Evolutionary conservation across 1,140 invertebrate genomes (phyloP).

Genomic region (Bombus fervidus): DNA sequence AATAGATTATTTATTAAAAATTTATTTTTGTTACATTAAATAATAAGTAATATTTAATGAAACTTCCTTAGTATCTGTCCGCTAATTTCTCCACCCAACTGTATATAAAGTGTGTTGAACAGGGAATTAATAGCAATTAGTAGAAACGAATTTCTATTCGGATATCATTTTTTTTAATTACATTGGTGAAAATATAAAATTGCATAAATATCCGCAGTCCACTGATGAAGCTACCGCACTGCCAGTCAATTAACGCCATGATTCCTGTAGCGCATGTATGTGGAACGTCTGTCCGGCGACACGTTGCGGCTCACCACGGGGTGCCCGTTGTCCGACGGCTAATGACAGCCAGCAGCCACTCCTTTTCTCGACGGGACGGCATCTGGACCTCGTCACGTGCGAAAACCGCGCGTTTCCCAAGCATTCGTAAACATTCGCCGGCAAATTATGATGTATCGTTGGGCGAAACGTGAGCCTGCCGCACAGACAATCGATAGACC

Average conservation of each 20-base stretch:
- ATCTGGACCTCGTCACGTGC: constrained; percentile 60
- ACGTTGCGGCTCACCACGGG: constrained; percentile 69
- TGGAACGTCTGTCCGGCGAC: constrained; percentile 28
- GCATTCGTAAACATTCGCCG: constrained; percentile 63
- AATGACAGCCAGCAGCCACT: constrained; percentile 71
- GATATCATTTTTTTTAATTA: too few species aligned
- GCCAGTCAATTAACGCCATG: constrained; percentile 11
- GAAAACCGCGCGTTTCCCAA: constrained; percentile 63
- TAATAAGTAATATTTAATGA: too few species aligned
- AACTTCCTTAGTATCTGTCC: too few species aligned
- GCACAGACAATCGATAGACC: constrained; percentile 42
- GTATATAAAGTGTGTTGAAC: too few species aligned
- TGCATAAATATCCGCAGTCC: too few species aligned
- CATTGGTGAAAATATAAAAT: too few species aligned
- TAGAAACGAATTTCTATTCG: too few species aligned
- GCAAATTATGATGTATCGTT: constrained; percentile 58
- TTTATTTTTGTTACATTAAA: too few species aligned
- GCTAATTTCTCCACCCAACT: accelerated
- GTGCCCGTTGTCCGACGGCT: constrained; percentile 66
- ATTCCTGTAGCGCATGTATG: not conserved
- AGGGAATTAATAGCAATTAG: too few species aligned
- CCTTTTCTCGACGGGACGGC: constrained; percentile 55
- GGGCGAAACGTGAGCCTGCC: not conserved
- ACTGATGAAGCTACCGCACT: not conserved
- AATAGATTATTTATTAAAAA: too few species aligned